A percentile compares a stretch with the other conserved stretches of the same genome.
Conservation (phyloP, 2,113 vertebrate species). For the Fulica atra region DNA sequence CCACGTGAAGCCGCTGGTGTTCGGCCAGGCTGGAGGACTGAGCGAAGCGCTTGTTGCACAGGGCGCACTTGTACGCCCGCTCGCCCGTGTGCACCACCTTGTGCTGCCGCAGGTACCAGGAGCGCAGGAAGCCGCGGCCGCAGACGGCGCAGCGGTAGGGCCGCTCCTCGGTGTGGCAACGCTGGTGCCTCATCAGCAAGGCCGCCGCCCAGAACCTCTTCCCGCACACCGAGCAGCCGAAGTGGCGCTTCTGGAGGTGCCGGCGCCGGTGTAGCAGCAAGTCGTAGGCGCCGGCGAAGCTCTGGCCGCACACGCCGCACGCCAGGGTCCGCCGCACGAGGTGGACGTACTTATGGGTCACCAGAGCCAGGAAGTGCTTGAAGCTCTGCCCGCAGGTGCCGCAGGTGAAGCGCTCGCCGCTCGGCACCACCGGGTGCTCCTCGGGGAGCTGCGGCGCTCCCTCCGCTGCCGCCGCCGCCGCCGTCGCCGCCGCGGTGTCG, state of each 20-base stretch:
- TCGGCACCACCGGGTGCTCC: slow-evolving; percentile 38
- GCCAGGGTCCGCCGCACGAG: slow-evolving; percentile 67
- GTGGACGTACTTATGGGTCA: slow-evolving; percentile 84
- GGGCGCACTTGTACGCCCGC: slow-evolving; percentile 73
- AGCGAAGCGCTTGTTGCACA: slow-evolving; percentile 74
- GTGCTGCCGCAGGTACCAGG: slow-evolving; percentile 86
- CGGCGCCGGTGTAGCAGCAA: slow-evolving; percentile 76
- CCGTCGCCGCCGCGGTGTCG: too few relatives aligned
- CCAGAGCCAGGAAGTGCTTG: slow-evolving; percentile 84
- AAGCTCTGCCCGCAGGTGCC: slow-evolving; percentile 91
- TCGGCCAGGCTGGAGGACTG: slow-evolving; percentile 74
- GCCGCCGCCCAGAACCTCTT: slow-evolving; percentile 87
- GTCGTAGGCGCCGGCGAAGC: slow-evolving; percentile 72
- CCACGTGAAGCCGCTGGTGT: slow-evolving; percentile 67
- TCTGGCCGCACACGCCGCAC: slow-evolving; percentile 73
- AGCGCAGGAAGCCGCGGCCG: slow-evolving; percentile 81
- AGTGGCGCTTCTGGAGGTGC: slow-evolving; percentile 83
- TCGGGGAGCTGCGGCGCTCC: not conserved
- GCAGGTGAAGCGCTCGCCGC: slow-evolving; percentile 84
- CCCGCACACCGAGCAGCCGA: slow-evolving; percentile 88
- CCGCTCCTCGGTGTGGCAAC: slow-evolving; percentile 84
- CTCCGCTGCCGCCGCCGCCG: slow-evolving; percentile 44
- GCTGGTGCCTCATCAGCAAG: slow-evolving; percentile 87
- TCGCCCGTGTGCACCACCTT: slow-evolving; percentile 82
- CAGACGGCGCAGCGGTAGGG: slow-evolving; percentile 85